Conservation (phyloP, 2,888 invertebrate genomes). For the Tetranychus truncatus region DNA sequence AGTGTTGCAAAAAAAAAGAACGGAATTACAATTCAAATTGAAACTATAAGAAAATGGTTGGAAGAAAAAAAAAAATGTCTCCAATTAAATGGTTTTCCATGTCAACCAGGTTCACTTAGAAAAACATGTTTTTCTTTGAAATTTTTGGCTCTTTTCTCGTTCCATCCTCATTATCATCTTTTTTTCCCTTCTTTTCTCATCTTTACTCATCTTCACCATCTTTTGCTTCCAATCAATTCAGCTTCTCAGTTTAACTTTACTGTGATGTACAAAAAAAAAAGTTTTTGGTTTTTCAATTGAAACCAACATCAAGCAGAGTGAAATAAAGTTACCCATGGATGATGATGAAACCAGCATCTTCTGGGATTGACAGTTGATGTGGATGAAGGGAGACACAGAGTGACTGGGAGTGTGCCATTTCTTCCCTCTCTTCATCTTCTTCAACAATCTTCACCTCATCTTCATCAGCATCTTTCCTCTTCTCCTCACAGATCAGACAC, state of each 20-base stretch:
- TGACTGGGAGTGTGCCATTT: background rate
- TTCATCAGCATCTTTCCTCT: background rate
- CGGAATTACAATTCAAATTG: too few relatives aligned
- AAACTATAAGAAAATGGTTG: too few relatives aligned
- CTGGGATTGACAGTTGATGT: background rate
- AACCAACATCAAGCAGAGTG: background rate
- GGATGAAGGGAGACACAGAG: background rate
- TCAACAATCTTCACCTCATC: background rate
- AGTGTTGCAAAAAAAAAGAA: too few relatives aligned
- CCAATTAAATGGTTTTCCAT: too few relatives aligned
- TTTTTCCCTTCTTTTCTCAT: background rate
- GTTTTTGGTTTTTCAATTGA: background rate
- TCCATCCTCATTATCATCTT: background rate
- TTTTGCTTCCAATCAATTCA: background rate
- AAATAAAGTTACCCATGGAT: slow-evolving; percentile 1
- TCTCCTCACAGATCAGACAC: background rate
- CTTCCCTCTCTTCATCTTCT: background rate
- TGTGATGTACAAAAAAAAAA: too few relatives aligned
- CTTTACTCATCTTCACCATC: background rate
- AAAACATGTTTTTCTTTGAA: too few relatives aligned
- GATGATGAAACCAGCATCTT: background rate
- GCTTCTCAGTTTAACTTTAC: background rate
- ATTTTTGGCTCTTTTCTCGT: too few relatives aligned
- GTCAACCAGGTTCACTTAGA: too few relatives aligned
- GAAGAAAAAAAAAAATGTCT: too few relatives aligned